phyloP scores from a whole-genome alignment of 1,140 invertebrate genomes.

The Bombus haemorrhoidalis region DNA sequence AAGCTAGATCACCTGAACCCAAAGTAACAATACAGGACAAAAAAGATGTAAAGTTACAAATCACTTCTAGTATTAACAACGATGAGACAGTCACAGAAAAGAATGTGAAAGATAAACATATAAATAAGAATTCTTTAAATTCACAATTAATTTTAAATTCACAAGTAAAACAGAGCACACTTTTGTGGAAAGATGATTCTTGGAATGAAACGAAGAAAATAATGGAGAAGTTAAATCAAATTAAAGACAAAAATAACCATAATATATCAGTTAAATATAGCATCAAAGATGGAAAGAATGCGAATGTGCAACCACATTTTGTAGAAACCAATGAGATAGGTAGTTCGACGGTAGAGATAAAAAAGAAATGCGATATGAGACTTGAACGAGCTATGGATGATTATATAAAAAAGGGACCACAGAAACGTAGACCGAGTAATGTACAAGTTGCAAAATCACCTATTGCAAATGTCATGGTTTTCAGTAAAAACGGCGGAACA shows the following conservation, averaged over 20 bases:
- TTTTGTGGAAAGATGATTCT: slow-evolving; percentile 74
- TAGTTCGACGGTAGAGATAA: slow-evolving; percentile 2
- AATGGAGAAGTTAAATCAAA: slow-evolving; percentile 46
- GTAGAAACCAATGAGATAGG: not conserved
- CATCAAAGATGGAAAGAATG: slow-evolving; percentile 44
- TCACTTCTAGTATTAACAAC: not conserved
- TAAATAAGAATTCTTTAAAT: slow-evolving; percentile 3
- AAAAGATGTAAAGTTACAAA: not conserved
- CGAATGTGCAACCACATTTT: slow-evolving; percentile 12
- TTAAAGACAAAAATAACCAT: slow-evolving; percentile 26
- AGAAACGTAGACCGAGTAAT: slow-evolving; percentile 51
- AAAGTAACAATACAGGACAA: slow-evolving; percentile 1
- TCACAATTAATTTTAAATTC: not conserved
- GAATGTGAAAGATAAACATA: not conserved
- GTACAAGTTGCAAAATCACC: slow-evolving; percentile 56
- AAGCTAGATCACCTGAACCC: slow-evolving; percentile 37
- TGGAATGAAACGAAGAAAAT: slow-evolving; percentile 65
- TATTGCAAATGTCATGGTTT: slow-evolving; percentile 59
- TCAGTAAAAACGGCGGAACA: slow-evolving; percentile 36
- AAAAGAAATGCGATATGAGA: slow-evolving; percentile 9
- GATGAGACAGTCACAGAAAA: not conserved
- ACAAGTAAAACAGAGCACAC: slow-evolving; percentile 1
- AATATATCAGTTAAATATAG: slow-evolving; percentile 19
- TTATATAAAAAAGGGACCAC: slow-evolving; percentile 17
- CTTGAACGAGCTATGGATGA: not conserved